Evolutionary conservation across 2,888 invertebrate species (phyloP).

Genomic region (Acleris sparsana): DNA sequence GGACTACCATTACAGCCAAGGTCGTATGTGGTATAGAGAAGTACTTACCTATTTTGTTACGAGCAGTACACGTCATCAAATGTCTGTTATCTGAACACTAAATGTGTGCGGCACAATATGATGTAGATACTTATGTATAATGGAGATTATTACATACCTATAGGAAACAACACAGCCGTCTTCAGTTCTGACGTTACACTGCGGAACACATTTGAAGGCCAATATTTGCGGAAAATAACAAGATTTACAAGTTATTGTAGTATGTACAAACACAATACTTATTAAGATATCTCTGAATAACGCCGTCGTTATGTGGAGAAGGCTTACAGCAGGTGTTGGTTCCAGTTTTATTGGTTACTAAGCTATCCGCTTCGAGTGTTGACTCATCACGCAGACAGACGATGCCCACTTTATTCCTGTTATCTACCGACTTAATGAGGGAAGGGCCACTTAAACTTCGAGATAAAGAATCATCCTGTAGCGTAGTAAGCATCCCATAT

Average conservation of each 20-base stretch:
- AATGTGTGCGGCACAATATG: slow-evolving; percentile 18
- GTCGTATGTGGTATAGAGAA: no score
- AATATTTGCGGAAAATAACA: slow-evolving; percentile 52
- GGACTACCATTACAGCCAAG: no score
- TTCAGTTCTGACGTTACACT: slow-evolving; percentile 41
- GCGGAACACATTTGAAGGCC: slow-evolving; percentile 37
- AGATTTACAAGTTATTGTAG: slow-evolving; percentile 50
- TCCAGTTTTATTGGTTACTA: slow-evolving; percentile 40
- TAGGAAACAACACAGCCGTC: slow-evolving; percentile 40
- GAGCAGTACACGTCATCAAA: slow-evolving; percentile 4
- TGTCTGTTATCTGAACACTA: slow-evolving; percentile 20
- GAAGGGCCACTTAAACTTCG: slow-evolving; percentile 49
- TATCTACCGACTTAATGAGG: slow-evolving; percentile 49
- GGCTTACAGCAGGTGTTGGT: slow-evolving; percentile 33
- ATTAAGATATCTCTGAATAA: slow-evolving; percentile 7
- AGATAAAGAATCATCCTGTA: slow-evolving; percentile 41
- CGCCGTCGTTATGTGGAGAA: slow-evolving; percentile 42
- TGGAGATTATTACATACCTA: slow-evolving; percentile 22
- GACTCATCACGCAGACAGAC: slow-evolving; percentile 53
- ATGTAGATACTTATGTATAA: slow-evolving; percentile 13
- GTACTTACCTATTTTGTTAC: neutral
- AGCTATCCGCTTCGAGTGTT: slow-evolving; percentile 47
- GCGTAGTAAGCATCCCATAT: slow-evolving; percentile 1
- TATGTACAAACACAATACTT: slow-evolving; percentile 43
- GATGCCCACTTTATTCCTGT: slow-evolving; percentile 49